Evolutionary conservation across 2,113 vertebrate genomes (phyloP).

Genomic region (Fukomys damarensis): DNA sequence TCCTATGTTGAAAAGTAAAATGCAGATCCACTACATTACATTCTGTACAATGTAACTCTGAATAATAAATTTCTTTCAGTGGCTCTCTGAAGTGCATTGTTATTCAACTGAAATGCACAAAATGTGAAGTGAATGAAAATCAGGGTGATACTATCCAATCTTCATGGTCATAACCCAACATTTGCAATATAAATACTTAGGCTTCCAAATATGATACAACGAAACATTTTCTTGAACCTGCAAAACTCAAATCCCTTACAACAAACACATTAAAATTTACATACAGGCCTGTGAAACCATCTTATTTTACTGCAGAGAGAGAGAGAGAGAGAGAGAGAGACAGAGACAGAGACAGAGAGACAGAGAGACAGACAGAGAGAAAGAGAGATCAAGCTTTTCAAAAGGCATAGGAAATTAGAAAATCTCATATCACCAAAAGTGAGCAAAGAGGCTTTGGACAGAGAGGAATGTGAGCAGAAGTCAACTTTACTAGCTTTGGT

Average conservation of each 20-base stretch:
- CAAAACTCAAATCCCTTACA: background rate
- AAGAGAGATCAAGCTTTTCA: slow-evolving; percentile 48
- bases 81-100: slow-evolving; percentile 6
- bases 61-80: slow-evolving; percentile 1
- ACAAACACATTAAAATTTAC: slow-evolving; percentile 29
- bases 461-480: slow-evolving; percentile 63
- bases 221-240: background rate
- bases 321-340: background rate
- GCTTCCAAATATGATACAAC: background rate
- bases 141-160: background rate
- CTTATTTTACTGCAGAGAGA: background rate
- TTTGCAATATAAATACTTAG: slow-evolving; percentile 13
- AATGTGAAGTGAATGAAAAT: slow-evolving; percentile 30
- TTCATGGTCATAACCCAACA: background rate
- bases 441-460: slow-evolving; percentile 31
- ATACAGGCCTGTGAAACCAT: background rate
- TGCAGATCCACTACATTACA: background rate
- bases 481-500: slow-evolving; percentile 74
- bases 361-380: background rate
- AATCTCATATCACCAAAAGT: slow-evolving; percentile 30
- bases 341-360: background rate
- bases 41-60: background rate
- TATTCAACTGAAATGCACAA: slow-evolving; percentile 10
- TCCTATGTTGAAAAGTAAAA: background rate
- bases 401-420: slow-evolving; percentile 66